A percentile compares a stretch with the other conserved stretches of the same genome.
Evolutionary conservation across 2,113 vertebrate species (phyloP).

Genomic region (Pomatostomus ruficeps): DNA sequence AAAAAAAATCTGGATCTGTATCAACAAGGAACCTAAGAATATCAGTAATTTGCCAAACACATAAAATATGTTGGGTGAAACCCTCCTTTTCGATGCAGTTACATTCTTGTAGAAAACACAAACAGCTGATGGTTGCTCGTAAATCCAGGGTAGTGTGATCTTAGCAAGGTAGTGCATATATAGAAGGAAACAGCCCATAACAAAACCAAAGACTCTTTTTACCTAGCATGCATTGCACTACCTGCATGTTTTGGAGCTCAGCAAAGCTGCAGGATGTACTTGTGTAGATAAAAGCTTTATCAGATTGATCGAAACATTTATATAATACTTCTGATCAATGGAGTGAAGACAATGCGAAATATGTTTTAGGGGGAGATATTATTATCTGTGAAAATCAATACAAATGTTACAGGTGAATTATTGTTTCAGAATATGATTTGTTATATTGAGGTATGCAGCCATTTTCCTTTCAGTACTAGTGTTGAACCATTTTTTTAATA

Average conservation of each 20-base stretch:
- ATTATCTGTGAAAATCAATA: slow-evolving; percentile 36
- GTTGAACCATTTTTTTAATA: background rate
- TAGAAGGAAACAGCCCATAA: background rate
- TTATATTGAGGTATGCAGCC: background rate
- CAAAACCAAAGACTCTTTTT: background rate
- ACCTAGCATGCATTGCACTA: background rate
- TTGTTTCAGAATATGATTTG: background rate
- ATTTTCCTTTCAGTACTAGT: background rate
- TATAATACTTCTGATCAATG: background rate
- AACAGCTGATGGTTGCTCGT: background rate
- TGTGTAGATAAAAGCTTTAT: background rate
- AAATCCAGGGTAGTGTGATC: background rate
- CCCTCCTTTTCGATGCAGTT: background rate
- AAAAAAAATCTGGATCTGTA: background rate
- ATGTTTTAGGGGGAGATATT: background rate
- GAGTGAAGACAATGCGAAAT: background rate
- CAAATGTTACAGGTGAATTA: background rate
- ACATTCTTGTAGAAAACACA: background rate
- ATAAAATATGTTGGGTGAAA: background rate
- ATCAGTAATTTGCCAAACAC: background rate
- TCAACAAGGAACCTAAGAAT: background rate
- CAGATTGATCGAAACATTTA: background rate
- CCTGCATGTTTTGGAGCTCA: background rate
- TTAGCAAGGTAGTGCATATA: background rate
- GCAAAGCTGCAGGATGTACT: background rate